Evolutionary conservation across 2,888 invertebrate species (phyloP).

Genomic region (Sinodicranocentrus sp.): DNA sequence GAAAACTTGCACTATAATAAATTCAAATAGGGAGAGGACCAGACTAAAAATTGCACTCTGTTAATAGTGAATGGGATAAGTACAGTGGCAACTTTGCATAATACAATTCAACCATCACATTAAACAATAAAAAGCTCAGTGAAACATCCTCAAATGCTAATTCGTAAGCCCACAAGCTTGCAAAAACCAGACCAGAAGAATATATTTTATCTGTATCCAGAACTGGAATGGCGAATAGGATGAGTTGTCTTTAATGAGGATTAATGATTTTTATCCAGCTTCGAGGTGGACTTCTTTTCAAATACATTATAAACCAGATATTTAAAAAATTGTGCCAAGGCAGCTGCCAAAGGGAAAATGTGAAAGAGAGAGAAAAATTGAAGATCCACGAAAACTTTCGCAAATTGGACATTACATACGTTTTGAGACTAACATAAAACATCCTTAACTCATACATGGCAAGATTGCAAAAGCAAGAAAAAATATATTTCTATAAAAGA

Average conservation of each 20-base stretch:
- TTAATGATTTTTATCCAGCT: slow-evolving; percentile 4
- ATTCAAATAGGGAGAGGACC: neutral
- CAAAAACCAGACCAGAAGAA: neutral
- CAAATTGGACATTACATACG: neutral
- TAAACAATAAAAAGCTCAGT: no score
- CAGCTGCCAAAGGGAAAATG: neutral
- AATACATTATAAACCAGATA: neutral
- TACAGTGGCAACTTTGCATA: no score
- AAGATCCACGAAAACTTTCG: neutral
- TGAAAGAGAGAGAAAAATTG: neutral
- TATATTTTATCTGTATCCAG: no score
- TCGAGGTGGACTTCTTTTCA: neutral
- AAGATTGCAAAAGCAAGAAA: no score
- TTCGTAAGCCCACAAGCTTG: no score
- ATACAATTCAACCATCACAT: no score
- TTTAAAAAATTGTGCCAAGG: neutral
- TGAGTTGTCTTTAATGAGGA: slow-evolving; percentile 12
- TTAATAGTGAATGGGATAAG: no score
- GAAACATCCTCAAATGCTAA: no score
- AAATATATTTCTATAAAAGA: no score
- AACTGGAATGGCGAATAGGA: neutral
- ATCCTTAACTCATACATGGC: neutral
- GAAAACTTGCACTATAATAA: slow-evolving; percentile 30
- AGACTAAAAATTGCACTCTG: no score
- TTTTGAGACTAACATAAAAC: neutral